These are phyloP conservation scores for Ptilonorhynchus violaceus DNA, from an alignment of 2,113 vertebrate genomes.

Conservation along the genomic window DNA sequence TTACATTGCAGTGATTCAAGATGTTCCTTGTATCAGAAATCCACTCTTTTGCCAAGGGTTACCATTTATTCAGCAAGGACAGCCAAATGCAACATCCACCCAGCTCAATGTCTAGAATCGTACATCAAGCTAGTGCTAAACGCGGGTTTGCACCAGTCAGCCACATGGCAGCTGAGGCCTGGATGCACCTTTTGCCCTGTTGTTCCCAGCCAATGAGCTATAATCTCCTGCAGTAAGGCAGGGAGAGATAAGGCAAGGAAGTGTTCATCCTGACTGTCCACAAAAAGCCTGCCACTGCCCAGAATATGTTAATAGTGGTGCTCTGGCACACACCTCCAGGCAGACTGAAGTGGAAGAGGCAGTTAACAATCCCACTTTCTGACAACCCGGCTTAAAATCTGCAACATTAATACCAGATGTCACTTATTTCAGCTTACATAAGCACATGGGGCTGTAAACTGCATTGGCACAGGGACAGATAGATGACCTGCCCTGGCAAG, in stretches of 20 bases:
- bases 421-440: not conserved
- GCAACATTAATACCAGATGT: not conserved
- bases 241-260: not conserved
- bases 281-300: not conserved
- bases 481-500: not conserved
- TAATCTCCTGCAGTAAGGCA: not conserved
- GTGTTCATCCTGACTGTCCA: fast-evolving
- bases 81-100: not conserved
- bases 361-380: not conserved
- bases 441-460: fast-evolving
- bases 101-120: not conserved
- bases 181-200: not conserved
- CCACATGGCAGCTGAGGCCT: not conserved
- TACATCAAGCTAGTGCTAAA: not conserved
- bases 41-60: not conserved
- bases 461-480: not conserved
- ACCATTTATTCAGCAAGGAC: not conserved
- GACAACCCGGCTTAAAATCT: not conserved
- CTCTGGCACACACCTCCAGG: not conserved
- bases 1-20: not conserved
- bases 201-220: not conserved
- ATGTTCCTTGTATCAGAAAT: not conserved
- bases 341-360: not conserved
- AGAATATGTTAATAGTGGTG: fast-evolving
- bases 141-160: not conserved